These are phyloP conservation scores for Neria commutata DNA, from an alignment of 2,888 invertebrate genomes.

Conservation along the genomic window DNA sequence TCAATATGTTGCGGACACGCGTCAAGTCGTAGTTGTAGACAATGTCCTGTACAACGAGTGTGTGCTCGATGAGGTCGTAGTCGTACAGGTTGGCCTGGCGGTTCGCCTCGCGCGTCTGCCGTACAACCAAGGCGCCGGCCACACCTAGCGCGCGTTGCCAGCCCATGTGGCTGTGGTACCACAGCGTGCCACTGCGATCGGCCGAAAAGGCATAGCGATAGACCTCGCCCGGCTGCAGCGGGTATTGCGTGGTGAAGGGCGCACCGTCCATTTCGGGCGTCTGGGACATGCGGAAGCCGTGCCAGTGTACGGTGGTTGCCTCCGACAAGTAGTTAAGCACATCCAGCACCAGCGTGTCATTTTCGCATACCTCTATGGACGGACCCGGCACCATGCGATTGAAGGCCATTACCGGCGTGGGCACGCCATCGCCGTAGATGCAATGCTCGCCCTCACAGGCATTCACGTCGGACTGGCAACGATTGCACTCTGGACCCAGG, in stretches of 20 bases:
- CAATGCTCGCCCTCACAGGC: conserved; percentile 48
- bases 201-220: conserved; percentile 50
- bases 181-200: conserved; percentile 53
- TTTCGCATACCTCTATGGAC: conserved; percentile 54
- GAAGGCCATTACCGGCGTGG: conserved; percentile 51
- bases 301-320: conserved; percentile 55
- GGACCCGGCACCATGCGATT: conserved; percentile 57
- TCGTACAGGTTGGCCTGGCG: conserved; percentile 52
- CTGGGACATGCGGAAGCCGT: conserved; percentile 51
- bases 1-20: conserved; percentile 49
- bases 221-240: conserved; percentile 51
- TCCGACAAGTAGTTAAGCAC: conserved; percentile 54
- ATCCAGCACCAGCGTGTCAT: conserved; percentile 54
- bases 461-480: conserved; percentile 46
- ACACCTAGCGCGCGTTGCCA: conserved; percentile 54
- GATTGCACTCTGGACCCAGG: conserved; percentile 51
- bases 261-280: conserved; percentile 57
- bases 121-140: conserved; percentile 49
- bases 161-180: conserved; percentile 56
- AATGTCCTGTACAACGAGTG: conserved; percentile 53
- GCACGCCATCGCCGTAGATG: conserved; percentile 53
- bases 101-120: conserved; percentile 47
- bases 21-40: conserved; percentile 48
- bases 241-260: conserved; percentile 51
- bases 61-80: conserved; percentile 54